These are phyloP conservation scores for Paedocypris sp. DNA, from an alignment of 2,113 vertebrate species.

Conservation along the genomic window DNA sequence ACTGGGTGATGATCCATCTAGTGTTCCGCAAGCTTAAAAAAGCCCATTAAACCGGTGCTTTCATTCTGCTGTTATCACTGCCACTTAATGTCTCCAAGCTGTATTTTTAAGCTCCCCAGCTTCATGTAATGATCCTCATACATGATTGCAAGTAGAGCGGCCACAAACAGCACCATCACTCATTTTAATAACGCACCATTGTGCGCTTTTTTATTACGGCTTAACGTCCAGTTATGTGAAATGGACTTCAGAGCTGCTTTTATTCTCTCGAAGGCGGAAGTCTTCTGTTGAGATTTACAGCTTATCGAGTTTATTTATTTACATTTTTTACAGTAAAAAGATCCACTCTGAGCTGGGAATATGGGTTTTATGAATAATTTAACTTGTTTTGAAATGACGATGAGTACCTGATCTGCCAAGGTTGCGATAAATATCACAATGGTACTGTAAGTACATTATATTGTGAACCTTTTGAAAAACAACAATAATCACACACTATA, in stretches of 20 bases:
- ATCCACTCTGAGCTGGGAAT: no score
- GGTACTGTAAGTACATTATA: no score
- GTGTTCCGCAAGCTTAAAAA: neutral
- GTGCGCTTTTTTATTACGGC: constrained; percentile 7
- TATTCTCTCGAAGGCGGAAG: no score
- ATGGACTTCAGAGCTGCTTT: constrained; percentile 3
- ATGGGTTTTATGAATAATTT: no score
- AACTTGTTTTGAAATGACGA: no score
- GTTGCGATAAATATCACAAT: no score
- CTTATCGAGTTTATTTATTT: no score
- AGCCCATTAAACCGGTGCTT: constrained; percentile 11
- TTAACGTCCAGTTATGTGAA: constrained; percentile 26
- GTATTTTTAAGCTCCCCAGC: constrained; percentile 18
- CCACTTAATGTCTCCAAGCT: constrained; percentile 22
- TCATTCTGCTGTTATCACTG: constrained; percentile 13
- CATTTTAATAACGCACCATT: constrained; percentile 25
- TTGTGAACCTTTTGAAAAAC: no score
- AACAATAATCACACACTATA: no score
- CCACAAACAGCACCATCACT: constrained; percentile 22
- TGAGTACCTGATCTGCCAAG: no score
- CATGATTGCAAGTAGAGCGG: constrained; percentile 15
- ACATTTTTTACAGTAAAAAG: no score
- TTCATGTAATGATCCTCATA: constrained; percentile 19
- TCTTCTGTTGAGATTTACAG: neutral
- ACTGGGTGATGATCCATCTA: neutral